Evolutionary conservation across 23 tunicate genomes (phyloP).

Genomic region (Diplosoma virens): DNA sequence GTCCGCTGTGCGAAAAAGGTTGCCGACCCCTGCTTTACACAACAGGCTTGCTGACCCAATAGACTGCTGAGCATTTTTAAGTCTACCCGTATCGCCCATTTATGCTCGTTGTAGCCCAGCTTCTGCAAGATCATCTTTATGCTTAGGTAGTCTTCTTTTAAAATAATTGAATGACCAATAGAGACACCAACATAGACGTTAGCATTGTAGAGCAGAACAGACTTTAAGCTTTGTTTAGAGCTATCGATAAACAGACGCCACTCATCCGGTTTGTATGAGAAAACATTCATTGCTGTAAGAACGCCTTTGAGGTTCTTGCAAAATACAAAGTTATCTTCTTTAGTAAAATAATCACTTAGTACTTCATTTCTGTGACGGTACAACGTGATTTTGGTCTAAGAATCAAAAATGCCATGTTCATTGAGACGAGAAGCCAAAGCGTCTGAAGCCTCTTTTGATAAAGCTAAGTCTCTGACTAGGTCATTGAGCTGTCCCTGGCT

Average conservation of each 20-base stretch:
- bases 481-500: neutral
- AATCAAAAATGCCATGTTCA: neutral
- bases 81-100: no score
- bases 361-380: neutral
- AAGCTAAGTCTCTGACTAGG: neutral
- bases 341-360: neutral
- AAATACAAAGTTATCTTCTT: neutral
- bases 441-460: neutral
- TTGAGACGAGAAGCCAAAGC: neutral
- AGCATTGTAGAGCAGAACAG: neutral
- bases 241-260: no score
- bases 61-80: no score
- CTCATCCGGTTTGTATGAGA: neutral
- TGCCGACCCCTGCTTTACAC: no score
- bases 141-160: neutral
- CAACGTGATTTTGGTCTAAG: neutral
- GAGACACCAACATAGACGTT: neutral
- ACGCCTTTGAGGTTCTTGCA: neutral
- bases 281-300: neutral
- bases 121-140: neutral
- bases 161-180: no score
- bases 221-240: neutral
- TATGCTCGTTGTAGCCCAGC: no score
- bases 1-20: no score
- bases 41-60: no score